Percentiles rank a stretch among this genome's conserved stretches.
phyloP scores from a whole-genome alignment of 2,888 invertebrate genomes.

The Zele albiditarsus region DNA sequence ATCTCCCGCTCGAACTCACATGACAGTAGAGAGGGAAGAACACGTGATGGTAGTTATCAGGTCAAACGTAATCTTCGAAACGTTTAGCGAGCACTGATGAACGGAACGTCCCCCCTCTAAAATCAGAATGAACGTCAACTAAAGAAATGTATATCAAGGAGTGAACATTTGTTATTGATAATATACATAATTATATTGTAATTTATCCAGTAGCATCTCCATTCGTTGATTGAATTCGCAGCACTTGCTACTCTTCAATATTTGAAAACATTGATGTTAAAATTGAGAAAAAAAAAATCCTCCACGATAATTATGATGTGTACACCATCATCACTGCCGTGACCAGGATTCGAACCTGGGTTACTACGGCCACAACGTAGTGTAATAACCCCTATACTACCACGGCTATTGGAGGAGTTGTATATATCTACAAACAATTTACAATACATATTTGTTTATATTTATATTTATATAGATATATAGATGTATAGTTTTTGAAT shows the following conservation, averaged over 20 bases:
- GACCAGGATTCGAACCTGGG: conserved; percentile 74
- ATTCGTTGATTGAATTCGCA: conserved; percentile 45
- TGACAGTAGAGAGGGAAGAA: too few relatives aligned
- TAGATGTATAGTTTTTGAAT: background rate
- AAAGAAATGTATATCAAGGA: too few relatives aligned
- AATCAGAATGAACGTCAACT: too few relatives aligned
- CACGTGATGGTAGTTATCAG: too few relatives aligned
- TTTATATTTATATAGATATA: background rate
- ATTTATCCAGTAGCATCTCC: conserved; percentile 59
- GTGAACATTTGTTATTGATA: too few relatives aligned
- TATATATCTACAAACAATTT: background rate
- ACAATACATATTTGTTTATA: background rate
- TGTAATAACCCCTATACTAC: too few relatives aligned
- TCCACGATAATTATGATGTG: too few relatives aligned
- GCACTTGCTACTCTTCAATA: background rate
- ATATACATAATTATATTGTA: conserved; percentile 47
- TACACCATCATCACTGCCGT: conserved; percentile 65
- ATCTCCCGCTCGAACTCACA: too few relatives aligned
- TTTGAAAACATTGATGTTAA: background rate
- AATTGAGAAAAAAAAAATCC: conserved; percentile 5
- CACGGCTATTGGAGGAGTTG: too few relatives aligned
- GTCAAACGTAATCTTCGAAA: too few relatives aligned
- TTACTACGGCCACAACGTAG: conserved; percentile 73
- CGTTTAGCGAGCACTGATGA: too few relatives aligned
- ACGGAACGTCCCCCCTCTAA: too few relatives aligned